Conservation (phyloP, 2,113 vertebrate species). For the Ammodytes dubius region DNA sequence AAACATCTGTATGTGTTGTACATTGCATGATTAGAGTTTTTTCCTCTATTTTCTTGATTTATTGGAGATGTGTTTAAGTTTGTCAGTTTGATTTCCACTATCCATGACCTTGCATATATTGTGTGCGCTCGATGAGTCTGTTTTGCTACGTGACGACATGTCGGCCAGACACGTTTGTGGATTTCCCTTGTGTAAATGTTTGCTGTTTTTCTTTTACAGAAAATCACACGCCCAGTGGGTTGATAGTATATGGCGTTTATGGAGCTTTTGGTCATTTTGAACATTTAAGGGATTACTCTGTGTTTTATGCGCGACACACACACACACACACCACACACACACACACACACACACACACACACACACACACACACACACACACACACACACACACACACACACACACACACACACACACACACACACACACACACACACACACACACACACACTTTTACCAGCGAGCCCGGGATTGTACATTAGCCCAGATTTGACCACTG, state of each 20-base stretch:
- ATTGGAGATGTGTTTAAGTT: not conserved
- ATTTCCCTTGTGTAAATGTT: constrained; percentile 60
- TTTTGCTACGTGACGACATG: constrained; percentile 28
- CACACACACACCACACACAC: no score
- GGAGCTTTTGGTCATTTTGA: constrained; percentile 19
- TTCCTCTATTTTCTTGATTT: constrained; percentile 24
- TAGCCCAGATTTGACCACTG: not conserved
- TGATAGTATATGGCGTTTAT: constrained; percentile 1
- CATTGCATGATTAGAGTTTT: not conserved
- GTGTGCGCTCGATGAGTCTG: not conserved
- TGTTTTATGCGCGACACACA: constrained; percentile 14
- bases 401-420: no score
- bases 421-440: no score
- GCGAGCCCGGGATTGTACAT: constrained; percentile 6
- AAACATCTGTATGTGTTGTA: constrained; percentile 12
- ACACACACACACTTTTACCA: not conserved
- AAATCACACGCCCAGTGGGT: constrained; percentile 8
- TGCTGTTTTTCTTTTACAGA: constrained; percentile 29
- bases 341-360: no score
- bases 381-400: no score
- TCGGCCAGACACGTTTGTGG: constrained; percentile 42
- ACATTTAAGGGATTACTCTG: constrained; percentile 15
- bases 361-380: no score
- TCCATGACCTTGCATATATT: constrained; percentile 24
- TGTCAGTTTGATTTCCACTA: constrained; percentile 50